These are phyloP conservation scores for Magallana angulata DNA, from an alignment of 1,140 invertebrate species.

Conservation along the genomic window DNA sequence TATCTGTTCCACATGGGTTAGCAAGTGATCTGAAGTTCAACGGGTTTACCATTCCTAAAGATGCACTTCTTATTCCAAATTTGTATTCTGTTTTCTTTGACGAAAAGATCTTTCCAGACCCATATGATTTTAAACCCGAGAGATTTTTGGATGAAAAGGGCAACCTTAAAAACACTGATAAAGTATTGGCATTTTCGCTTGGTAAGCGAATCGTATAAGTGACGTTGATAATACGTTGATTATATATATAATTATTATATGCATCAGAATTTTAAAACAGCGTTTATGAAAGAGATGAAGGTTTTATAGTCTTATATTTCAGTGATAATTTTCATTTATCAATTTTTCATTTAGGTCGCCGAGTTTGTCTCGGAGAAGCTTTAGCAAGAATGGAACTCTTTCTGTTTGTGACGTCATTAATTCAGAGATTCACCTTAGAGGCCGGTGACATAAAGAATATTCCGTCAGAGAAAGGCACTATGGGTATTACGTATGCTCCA, in stretches of 20 bases:
- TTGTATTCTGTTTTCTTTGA: slow-evolving; percentile 18
- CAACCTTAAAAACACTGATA: slow-evolving; percentile 37
- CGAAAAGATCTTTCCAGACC: slow-evolving; percentile 78
- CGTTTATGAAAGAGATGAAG: not conserved
- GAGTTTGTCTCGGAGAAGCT: slow-evolving; percentile 61
- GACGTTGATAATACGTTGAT: too few species aligned
- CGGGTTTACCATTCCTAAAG: slow-evolving; percentile 73
- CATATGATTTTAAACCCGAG: slow-evolving; percentile 85
- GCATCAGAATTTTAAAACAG: not conserved
- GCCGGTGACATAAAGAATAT: slow-evolving; percentile 39
- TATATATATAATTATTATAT: not conserved
- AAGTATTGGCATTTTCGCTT: slow-evolving; percentile 14
- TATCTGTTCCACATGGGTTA: slow-evolving; percentile 71
- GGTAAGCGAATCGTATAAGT: not conserved
- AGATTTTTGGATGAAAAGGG: slow-evolving; percentile 76
- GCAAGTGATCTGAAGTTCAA: slow-evolving; percentile 65
- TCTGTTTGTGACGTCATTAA: slow-evolving; percentile 56
- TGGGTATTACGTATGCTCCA: slow-evolving; percentile 39
- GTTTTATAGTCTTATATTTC: not conserved
- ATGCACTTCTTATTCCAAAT: slow-evolving; percentile 12
- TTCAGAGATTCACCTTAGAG: slow-evolving; percentile 80
- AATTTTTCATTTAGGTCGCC: slow-evolving; percentile 46
- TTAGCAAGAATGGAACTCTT: slow-evolving; percentile 64
- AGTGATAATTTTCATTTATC: not conserved
- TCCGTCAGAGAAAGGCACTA: slow-evolving; percentile 51